Evolutionary conservation across 2,113 vertebrate species (phyloP).

Genomic region (Nannobrachium achirus): DNA sequence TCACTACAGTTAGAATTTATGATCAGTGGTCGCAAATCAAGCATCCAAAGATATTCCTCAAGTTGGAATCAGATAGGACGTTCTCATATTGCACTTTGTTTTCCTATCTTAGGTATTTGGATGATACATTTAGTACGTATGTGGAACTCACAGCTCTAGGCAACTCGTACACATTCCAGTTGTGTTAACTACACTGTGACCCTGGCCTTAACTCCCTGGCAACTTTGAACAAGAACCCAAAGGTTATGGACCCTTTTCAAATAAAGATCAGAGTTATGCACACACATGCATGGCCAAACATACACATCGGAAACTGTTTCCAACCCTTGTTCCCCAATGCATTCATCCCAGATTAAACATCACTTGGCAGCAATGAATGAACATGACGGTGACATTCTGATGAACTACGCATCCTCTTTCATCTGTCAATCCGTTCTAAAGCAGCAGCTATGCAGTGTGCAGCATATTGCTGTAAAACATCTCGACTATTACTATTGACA

Average conservation of each 20-base stretch:
- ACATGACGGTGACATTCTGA: too few relatives aligned
- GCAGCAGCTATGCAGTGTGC: too few relatives aligned
- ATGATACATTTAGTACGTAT: constrained; percentile 67
- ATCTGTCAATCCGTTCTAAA: too few relatives aligned
- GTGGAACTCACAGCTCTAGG: constrained; percentile 46
- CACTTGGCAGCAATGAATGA: too few relatives aligned
- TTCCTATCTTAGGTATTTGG: constrained; percentile 62
- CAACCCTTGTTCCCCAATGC: too few relatives aligned
- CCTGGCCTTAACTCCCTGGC: constrained; percentile 37
- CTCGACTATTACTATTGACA: too few relatives aligned
- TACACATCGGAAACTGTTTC: neutral
- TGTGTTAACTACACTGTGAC: constrained; percentile 44
- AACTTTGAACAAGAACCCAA: constrained; percentile 64
- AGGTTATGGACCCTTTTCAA: constrained; percentile 57
- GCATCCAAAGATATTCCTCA: constrained; percentile 45
- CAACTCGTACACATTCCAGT: constrained; percentile 59
- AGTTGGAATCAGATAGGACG: constrained; percentile 52
- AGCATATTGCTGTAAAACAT: too few relatives aligned
- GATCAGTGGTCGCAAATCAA: neutral
- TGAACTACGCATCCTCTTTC: too few relatives aligned
- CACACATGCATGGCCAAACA: constrained; percentile 22
- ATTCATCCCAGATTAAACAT: too few relatives aligned
- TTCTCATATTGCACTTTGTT: constrained; percentile 59
- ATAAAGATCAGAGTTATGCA: constrained; percentile 46
- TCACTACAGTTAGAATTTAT: too few relatives aligned